A percentile compares a stretch with the other conserved stretches of the same genome.
Conservation (phyloP, 2,888 invertebrate species). For the Eutolmus rufibarbis region DNA sequence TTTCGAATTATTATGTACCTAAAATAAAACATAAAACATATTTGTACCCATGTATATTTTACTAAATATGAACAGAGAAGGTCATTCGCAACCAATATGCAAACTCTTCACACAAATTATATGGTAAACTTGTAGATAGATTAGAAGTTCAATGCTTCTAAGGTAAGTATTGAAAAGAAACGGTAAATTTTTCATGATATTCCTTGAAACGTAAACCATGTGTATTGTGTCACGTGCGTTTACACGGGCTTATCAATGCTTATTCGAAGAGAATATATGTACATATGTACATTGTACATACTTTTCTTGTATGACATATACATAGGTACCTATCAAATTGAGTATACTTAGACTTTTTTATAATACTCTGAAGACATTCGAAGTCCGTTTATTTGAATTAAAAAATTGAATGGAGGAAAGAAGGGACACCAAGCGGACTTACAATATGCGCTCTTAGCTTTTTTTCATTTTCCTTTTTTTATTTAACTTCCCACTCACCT, state of each 20-base stretch:
- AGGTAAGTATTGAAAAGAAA: neutral
- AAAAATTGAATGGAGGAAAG: neutral
- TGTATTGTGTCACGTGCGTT: neutral
- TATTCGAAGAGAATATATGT: no score
- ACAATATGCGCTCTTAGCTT: neutral
- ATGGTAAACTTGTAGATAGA: no score
- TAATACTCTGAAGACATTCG: neutral
- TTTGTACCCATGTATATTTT: no score
- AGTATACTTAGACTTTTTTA: neutral
- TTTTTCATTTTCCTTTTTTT: neutral
- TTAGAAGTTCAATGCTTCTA: neutral
- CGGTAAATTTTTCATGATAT: neutral
- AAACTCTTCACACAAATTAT: no score
- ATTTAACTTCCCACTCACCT: neutral
- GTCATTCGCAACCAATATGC: no score
- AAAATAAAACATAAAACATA: no score
- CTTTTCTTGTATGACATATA: neutral
- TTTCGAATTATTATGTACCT: no score
- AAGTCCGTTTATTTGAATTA: neutral
- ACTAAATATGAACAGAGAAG: no score
- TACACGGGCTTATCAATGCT: neutral
- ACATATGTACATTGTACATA: no score
- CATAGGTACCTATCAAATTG: neutral
- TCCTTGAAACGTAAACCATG: neutral
- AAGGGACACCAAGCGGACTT: neutral